Base-by-base conservation (phyloP, 1,140 invertebrate species). In the Drosophila suzukii region DNA sequence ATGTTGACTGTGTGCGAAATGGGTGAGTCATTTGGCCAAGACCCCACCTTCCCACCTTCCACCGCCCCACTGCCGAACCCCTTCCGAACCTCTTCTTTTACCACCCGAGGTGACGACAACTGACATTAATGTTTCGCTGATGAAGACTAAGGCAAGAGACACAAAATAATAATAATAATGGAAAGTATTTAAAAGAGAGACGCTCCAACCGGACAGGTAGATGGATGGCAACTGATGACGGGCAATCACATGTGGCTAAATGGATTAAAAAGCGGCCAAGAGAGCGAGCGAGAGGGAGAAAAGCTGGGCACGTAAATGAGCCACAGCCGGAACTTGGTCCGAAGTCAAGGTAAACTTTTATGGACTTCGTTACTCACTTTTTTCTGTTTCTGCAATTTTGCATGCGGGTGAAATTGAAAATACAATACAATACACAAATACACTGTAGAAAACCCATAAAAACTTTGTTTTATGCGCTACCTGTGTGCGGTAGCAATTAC, bases 221-320 rank as follows among this genome's bases (percentile, higher is more conserved):
- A 85, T 81, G 72, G 77, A 79, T 67, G 62, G 60, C 59, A 46
- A 58, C 47, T 66, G 78, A 76, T 80, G 79, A 81, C 74, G 76
- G 84, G 79, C 72, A 73, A 86, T 76, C 78, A 82, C 83, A 83
- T 83, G 82, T 73, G 65, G 83, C 73, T 88, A 88, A 88, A 88
- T 88, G 83, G 83, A 82, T 88, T 88, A 82, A 84, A 82, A 83
- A 72, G 73, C 54, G 46, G 67, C 74, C 66, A 79, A 49, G 15
- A 49, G 47, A 61, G 61, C 57, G 46, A 41, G 50, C 43, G 58
- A 15, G 49, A 49, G 47, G 32, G 34, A 49, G n/a, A 15, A 50
- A 34, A 34, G 49, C 49, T 50, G 49, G 27, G 27, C 49, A 34
- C n/a, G 49, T 51, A 51, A 72, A 53, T 75, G 76, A 78, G 75